Conservation (phyloP, 1,140 invertebrate species). For the Protaetia brevitarsis region DNA sequence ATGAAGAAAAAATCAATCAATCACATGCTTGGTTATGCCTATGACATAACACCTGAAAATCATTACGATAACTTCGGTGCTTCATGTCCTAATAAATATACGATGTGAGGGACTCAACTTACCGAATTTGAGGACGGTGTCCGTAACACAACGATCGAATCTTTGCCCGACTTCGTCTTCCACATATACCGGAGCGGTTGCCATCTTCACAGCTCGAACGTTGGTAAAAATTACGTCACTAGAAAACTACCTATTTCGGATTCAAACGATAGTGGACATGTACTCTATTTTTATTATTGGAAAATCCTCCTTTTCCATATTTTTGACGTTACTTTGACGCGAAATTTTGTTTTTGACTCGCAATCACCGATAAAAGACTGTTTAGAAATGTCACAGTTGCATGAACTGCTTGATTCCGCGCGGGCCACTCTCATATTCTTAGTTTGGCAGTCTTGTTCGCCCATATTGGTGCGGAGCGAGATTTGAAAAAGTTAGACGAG, state of each 20-base stretch:
- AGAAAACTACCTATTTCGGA: not conserved
- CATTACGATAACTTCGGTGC: not conserved
- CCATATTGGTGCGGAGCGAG: too few species aligned
- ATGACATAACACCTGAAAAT: constrained; percentile 19
- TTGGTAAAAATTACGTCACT: constrained; percentile 5
- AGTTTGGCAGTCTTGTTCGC: too few species aligned
- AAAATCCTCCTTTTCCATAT: constrained; percentile 11
- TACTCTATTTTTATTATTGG: not conserved
- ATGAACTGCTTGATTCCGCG: not conserved
- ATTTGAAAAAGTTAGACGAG: too few species aligned
- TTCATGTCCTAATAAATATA: not conserved
- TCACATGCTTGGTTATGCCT: constrained; percentile 23
- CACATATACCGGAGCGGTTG: constrained; percentile 30
- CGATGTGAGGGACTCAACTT: constrained; percentile 33
- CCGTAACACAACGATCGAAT: constrained; percentile 61
- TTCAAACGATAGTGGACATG: not conserved
- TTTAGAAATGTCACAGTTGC: not conserved
- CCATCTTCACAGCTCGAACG: constrained; percentile 19
- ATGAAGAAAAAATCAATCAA: constrained; percentile 13
- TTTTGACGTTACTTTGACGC: constrained; percentile 21
- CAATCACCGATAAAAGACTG: too few species aligned
- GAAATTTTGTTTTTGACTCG: constrained; percentile 18
- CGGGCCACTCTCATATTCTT: not conserved
- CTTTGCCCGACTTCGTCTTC: constrained; percentile 58
- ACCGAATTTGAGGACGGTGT: constrained; percentile 62